Conservation (phyloP, 92 coral and sea anemone genomes). For the Zoanthus solanderi region DNA sequence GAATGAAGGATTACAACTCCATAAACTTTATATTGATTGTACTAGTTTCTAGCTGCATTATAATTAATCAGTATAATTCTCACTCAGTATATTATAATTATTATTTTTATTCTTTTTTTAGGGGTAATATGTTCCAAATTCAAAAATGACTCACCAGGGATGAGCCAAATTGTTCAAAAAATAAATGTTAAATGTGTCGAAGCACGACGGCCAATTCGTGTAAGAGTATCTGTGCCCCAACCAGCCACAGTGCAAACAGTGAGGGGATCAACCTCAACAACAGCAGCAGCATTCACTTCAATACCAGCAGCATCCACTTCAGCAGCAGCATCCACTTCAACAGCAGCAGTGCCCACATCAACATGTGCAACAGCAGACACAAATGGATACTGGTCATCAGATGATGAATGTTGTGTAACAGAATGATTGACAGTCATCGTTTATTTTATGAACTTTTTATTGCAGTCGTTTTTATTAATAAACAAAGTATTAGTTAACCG, state of each 20-base stretch:
- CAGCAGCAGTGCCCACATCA: too few species aligned
- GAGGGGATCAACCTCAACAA: too few species aligned
- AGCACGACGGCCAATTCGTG: constrained; percentile 1
- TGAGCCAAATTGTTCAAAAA: constrained; percentile 13
- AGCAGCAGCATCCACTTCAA: not conserved
- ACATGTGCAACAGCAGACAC: too few species aligned
- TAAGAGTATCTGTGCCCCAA: constrained; percentile 7
- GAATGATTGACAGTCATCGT: too few species aligned
- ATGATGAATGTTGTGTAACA: too few species aligned
- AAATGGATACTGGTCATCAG: too few species aligned
- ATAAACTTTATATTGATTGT: not conserved
- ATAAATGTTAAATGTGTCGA: constrained; percentile 16
- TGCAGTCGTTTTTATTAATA: too few species aligned
- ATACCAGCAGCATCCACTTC: not conserved
- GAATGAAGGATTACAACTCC: constrained; percentile 13
- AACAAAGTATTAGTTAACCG: too few species aligned
- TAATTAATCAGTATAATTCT: constrained; percentile 7
- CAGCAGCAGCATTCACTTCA: not conserved
- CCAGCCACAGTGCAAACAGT: not conserved
- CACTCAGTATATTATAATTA: not conserved
- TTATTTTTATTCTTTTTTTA: not conserved
- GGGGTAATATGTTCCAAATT: constrained; percentile 24
- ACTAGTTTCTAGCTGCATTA: not conserved
- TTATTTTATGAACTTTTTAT: too few species aligned
- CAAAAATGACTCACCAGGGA: not conserved